Evolutionary conservation across 2,797 vertebrate species (phyloP), one percentile per base, ranked within the genome.

Genomic region (Paguma larvata): DNA sequence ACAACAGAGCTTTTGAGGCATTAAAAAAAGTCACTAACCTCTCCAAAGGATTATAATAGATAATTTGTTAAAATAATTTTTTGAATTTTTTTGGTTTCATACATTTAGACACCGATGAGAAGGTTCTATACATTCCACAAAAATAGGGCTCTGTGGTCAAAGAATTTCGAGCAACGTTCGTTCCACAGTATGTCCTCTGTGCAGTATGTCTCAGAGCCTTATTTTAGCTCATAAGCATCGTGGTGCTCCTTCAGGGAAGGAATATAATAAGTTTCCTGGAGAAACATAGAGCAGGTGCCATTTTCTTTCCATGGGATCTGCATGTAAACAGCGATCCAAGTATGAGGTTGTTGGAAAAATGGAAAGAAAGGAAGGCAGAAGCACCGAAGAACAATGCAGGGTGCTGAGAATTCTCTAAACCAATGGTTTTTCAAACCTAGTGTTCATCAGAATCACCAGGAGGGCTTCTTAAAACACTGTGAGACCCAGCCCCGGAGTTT

Each of bases 321-420:
- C 90, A 77, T 62, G 56, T 70, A 93, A 84, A 92, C 63, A 94
- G 79, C 41, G 72, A 91, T 13, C 41, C n/a, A 87, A 91, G 78
- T 89, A 91, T 89, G 30, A 73, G 4, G 34, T 12, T 46, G 51
- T 68, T 70, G 90, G 51, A 59, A 80, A 59, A 23, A 53, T 62
- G 10, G 13, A 65, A 19, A 34, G 13, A 44, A 80, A 62, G 21
- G 53, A 83, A 97, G 18, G 44, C 75, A 78, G 25, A 88, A 59
- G 12, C 48, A 90, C 1, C 48, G 27, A 23, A 34, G 48, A 80
- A 56, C 32, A 93, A 56, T 10, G 27, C 16, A 41, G 14, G 77
- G 21, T 44, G 13, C 32, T 67, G 72, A 73, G 70, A 44, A 44
- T 94, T 65, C 46, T 92, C 85, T 83, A 85, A 87, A 30, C 5